These are phyloP conservation scores for Wiebesia pumilae DNA, from an alignment of 1,140 invertebrate genomes.

Conservation along the genomic window DNA sequence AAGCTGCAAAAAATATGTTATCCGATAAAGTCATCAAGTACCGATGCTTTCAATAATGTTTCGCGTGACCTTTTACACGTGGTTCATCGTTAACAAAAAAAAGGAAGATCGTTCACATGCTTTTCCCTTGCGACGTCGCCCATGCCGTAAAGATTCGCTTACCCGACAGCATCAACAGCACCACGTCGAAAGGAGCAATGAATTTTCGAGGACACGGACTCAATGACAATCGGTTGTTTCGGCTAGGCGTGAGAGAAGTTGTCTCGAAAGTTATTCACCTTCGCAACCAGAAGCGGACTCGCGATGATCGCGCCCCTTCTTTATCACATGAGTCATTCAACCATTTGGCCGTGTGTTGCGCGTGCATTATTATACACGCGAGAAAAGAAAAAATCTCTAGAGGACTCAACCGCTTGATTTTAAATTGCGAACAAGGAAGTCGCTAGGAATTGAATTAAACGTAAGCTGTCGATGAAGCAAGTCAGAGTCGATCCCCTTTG, in stretches of 20 bases:
- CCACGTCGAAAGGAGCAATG: not conserved
- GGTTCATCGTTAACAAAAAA: too few relatives aligned
- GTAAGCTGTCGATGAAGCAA: not conserved
- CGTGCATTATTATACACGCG: not conserved
- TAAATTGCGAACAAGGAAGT: not conserved
- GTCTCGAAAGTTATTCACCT: slow-evolving; percentile 27
- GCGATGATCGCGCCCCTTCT: not conserved
- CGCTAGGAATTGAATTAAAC: not conserved
- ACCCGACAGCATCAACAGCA: not conserved
- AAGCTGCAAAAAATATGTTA: too few relatives aligned
- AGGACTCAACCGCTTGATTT: not conserved
- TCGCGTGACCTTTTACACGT: too few relatives aligned
- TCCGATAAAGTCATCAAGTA: too few relatives aligned
- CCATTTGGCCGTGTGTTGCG: not conserved
- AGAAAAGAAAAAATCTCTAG: not conserved
- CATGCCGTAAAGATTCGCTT: too few relatives aligned
- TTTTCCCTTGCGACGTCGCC: not conserved
- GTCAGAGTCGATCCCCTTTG: not conserved
- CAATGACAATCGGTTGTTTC: not conserved
- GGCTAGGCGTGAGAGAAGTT: slow-evolving; percentile 10
- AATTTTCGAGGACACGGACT: slow-evolving; percentile 40
- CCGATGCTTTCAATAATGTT: too few relatives aligned
- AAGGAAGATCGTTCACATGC: too few relatives aligned
- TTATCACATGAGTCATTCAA: not conserved
- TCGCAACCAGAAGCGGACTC: not conserved